phyloP scores from a whole-genome alignment of 2,113 vertebrate species.

The Origma solitaria region DNA sequence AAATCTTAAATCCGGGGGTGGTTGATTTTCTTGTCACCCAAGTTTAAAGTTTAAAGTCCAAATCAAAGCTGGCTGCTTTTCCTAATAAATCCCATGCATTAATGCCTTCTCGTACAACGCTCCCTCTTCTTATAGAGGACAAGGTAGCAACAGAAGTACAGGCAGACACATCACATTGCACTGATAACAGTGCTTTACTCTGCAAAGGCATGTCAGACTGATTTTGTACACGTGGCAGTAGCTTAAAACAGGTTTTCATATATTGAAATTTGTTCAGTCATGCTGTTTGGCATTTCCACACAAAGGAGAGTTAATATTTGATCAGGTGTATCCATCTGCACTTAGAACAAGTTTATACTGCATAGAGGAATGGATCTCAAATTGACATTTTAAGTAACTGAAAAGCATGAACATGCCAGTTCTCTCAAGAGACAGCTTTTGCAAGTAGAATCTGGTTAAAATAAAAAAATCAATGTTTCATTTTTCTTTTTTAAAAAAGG shows the following conservation, averaged over 20 bases:
- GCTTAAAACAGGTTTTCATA: background rate
- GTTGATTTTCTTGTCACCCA: background rate
- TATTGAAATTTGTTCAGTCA: background rate
- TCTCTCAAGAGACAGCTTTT: background rate
- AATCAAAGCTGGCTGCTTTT: background rate
- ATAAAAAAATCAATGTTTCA: background rate
- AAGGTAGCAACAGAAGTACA: background rate
- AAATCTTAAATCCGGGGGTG: background rate
- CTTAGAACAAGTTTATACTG: background rate
- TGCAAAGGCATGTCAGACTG: background rate
- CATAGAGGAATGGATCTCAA: background rate
- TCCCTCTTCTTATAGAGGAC: background rate
- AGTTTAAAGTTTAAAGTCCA: background rate
- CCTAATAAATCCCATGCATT: background rate
- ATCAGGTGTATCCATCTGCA: background rate
- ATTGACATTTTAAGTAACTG: background rate
- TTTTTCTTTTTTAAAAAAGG: background rate
- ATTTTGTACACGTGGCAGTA: background rate
- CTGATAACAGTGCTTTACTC: background rate
- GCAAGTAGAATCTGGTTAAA: background rate
- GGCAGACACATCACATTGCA: background rate
- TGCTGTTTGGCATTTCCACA: background rate
- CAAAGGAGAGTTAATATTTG: background rate
- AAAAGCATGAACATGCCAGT: background rate
- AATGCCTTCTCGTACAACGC: background rate